These are phyloP conservation scores for Brienomyrus brachyistius DNA, from an alignment of 2,113 vertebrate genomes.

Conservation along the genomic window DNA sequence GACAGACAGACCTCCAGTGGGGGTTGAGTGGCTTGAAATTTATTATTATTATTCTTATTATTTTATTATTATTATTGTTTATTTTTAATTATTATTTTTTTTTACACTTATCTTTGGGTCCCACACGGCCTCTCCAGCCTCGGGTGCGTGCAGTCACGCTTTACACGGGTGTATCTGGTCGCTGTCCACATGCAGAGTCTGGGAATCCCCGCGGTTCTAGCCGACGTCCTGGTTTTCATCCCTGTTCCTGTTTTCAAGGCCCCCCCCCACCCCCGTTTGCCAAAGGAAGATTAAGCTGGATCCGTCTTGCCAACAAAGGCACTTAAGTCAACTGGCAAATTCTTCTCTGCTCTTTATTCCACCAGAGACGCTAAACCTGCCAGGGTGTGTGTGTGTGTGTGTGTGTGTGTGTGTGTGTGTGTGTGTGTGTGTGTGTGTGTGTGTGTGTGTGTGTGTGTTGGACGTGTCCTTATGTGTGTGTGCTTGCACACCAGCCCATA, in stretches of 20 bases:
- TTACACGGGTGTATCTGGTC: background rate
- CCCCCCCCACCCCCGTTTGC: constrained; percentile 28
- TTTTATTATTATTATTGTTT: constrained; percentile 21
- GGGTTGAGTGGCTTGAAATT: constrained; percentile 41
- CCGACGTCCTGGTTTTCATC: background rate
- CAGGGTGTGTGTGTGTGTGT: constrained; percentile 5
- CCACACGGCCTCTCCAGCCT: background rate
- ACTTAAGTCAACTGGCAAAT: background rate
- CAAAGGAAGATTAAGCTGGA: constrained; percentile 16
- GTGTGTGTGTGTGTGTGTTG: constrained; percentile 11
- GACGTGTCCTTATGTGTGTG: constrained; percentile 10
- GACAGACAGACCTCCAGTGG: constrained; percentile 33
- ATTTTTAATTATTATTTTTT: constrained; percentile 17
- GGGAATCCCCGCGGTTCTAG: constrained; percentile 55
- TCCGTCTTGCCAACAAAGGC: constrained; percentile 4
- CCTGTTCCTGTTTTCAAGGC: background rate
- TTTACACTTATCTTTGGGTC: constrained; percentile 30
- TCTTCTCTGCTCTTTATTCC: background rate
- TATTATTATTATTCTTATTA: background rate
- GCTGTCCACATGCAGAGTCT: constrained; percentile 54
- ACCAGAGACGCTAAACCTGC: constrained; percentile 32
- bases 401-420: constrained; percentile 8
- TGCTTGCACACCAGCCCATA: background rate
- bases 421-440: background rate
- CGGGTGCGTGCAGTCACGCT: background rate